Evolutionary conservation across 2,888 invertebrate genomes (phyloP), one percentile per base, ranked within the genome.

Genomic region (Lasioglossum morio): DNA sequence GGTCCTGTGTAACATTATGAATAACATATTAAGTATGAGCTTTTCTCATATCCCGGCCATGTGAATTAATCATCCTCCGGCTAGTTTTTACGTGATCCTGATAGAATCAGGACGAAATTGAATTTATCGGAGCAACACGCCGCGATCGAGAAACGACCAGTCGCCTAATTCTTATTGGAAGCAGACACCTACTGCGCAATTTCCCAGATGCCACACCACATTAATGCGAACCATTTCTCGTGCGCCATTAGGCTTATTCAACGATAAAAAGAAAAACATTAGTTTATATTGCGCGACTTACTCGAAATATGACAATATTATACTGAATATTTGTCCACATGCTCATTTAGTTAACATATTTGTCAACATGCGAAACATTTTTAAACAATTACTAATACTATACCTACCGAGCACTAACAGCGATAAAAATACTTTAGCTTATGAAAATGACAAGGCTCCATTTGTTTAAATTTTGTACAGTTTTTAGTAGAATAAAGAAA

Each of bases 41-140:
- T 81, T 69, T 66, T 75, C 27, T 57, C 14, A 16, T 30, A 16
- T 16, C 27, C 27, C 66, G 30, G 16, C 27, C 34, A 43, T 12
- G 48, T 4, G 81, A 53, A 82, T 82, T 74, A 82, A 82, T 82
- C 69, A 70, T 40, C 34, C 14, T 14, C 43, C 19, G 57, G 23
- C 16, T 23, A 16, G 16, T 74, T 70, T 82, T 74, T 82, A 30
- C 37, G 4, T 1, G 4, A 19, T 19, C 37, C 12, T 19, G 74
- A 81, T 81, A 27, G 37, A 83, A 72, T 72, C 70, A 16, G 30
- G 70, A 37, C 43, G 70, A 75, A 82, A 81, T 82, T 81, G 82
- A 83, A 82, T 83, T 82, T 43, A 83, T 75, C 82, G 82, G 46
- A 23, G 77, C 8, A 48, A 48, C 48, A 53, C 73, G 34, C 23